phyloP scores from a whole-genome alignment of 2,888 invertebrate genomes.

The Panzeria rudis region DNA sequence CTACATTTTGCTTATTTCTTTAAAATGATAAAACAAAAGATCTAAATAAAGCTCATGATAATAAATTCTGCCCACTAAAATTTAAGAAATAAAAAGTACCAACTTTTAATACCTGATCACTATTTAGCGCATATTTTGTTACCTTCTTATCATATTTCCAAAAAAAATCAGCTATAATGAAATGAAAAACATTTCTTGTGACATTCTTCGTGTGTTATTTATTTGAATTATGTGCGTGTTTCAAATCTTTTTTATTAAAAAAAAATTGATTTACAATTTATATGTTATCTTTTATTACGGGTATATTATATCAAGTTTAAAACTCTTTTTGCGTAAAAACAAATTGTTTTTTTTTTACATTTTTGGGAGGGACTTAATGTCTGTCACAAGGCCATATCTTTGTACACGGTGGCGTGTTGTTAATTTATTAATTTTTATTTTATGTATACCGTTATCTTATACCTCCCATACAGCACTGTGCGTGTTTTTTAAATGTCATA shows the following conservation, averaged over 20 bases:
- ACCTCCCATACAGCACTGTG: neutral
- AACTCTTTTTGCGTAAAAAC: neutral
- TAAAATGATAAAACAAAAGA: neutral
- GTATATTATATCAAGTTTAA: neutral
- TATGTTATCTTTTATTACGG: neutral
- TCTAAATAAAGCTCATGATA: neutral
- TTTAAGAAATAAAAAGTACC: neutral
- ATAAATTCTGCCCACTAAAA: neutral
- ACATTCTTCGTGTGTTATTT: neutral
- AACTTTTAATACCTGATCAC: neutral
- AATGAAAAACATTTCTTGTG: neutral
- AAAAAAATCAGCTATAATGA: neutral
- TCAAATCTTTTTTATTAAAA: neutral
- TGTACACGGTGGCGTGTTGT: neutral
- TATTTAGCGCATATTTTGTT: neutral
- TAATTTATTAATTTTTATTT: neutral
- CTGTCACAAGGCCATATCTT: neutral
- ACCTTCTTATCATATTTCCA: neutral
- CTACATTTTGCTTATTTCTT: neutral
- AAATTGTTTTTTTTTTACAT: neutral
- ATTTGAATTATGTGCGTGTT: conserved; percentile 6
- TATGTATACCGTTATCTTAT: neutral
- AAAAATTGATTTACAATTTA: neutral
- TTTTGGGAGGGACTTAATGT: neutral
- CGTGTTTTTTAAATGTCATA: neutral